phyloP scores from a whole-genome alignment of 2,888 invertebrate genomes.

The Hydrotaea diabolus region DNA sequence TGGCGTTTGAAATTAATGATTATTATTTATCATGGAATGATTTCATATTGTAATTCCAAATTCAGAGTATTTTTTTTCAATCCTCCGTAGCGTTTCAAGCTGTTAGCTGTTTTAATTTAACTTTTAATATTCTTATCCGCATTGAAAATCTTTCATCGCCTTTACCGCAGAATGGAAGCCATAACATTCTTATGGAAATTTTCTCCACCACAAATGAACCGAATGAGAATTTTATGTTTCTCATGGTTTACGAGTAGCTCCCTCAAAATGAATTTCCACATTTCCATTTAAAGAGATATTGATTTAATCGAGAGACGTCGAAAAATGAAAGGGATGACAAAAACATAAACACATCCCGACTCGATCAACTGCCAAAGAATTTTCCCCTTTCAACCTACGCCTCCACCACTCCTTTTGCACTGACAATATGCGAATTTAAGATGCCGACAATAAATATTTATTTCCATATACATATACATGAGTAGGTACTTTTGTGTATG shows the following conservation, averaged over 20 bases:
- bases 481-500: neutral
- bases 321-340: too few relatives aligned
- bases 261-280: slow-evolving; percentile 9
- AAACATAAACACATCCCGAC: neutral
- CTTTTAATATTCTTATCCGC: neutral
- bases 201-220: slow-evolving; percentile 14
- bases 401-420: neutral
- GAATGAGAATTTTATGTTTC: slow-evolving; percentile 22
- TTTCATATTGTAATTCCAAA: too few relatives aligned
- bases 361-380: neutral
- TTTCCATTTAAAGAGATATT: neutral
- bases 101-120: slow-evolving; percentile 4
- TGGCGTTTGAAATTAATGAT: too few relatives aligned
- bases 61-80: too few relatives aligned
- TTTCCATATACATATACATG: neutral
- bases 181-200: slow-evolving; percentile 22
- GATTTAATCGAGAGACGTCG: neutral
- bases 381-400: neutral
- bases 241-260: neutral
- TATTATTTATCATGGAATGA: too few relatives aligned
- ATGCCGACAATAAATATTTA: slow-evolving; percentile 4
- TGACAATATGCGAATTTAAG: neutral
- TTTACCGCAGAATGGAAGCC: neutral
- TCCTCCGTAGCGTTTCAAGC: too few relatives aligned
- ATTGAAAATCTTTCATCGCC: neutral